Evolutionary conservation across 2,888 invertebrate genomes (phyloP), one percentile per base, ranked within the genome.

Genomic region (Acrobasis suavella): DNA sequence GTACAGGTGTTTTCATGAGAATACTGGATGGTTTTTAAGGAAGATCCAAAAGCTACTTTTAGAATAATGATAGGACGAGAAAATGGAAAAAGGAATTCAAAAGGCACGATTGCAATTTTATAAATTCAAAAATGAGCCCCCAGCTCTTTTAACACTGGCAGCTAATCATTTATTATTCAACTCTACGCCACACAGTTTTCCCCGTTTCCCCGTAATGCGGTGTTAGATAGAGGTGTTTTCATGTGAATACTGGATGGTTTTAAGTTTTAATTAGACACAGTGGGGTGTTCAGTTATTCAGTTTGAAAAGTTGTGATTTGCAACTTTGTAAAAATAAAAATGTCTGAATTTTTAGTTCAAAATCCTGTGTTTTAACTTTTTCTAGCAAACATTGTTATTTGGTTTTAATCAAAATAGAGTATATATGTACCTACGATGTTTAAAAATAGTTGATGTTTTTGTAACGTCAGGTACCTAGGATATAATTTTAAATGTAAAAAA

Each of bases 131-230:
- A 32, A 32, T 32, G 7, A 32, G 22, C 39, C n/a, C 17, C 39
- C 42, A 42, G 51, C 2, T 16, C 60, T 39, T 17, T 39, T 42
- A 42, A 51, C 17, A 42, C 60, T 60, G 60, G 60, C 1, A 60
- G 51, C 39, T 51, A 60, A 51, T 60, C 60, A 60, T 60, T 52
- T 52, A 60, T 52, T 60, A 52, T 60, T 60, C 52, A 60, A 16
- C 37, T 50, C 39, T 51, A 17, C 51, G 14, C 60, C 37, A 16
- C 38, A 17, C 60, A 51, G 39, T 51, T 60, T 39, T 60, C 9
- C 15, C 60, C 59, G 51, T 60, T 39, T 60, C 9, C 15, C 60
- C 59, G 51, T 60, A 60, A 52, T 51, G 51, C 39, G 60, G 51
- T 42, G 46, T 60, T 51, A n/a, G 39, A 15, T 32, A 8, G 49